Evolutionary conservation across 2,888 invertebrate species (phyloP).

Genomic region (Meandrusa payeni): DNA sequence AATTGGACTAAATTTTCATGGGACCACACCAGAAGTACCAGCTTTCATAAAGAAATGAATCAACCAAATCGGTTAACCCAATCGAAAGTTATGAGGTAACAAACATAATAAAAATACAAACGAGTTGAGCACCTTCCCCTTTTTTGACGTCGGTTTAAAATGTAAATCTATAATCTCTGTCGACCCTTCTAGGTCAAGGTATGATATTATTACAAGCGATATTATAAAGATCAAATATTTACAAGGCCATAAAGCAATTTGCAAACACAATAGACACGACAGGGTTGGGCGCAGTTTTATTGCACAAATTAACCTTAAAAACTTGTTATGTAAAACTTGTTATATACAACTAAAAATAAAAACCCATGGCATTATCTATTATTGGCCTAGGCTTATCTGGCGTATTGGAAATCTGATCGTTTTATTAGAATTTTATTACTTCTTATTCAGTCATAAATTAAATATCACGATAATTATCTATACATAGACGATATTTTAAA

Average conservation of each 20-base stretch:
- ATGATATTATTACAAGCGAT: no score
- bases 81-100: no score
- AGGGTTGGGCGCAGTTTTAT: conserved; percentile 40
- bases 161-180: no score
- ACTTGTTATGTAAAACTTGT: conserved; percentile 66
- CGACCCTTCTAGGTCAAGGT: no score
- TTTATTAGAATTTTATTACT: conserved; percentile 6
- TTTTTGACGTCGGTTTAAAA: no score
- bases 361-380: conserved; percentile 11
- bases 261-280: conserved; percentile 8
- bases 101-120: no score
- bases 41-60: no score
- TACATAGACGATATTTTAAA: no score
- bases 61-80: no score
- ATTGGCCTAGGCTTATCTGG: conserved; percentile 11
- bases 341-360: conserved; percentile 11
- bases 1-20: no score
- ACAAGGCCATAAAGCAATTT: conserved; percentile 5
- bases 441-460: conserved; percentile 1
- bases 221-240: conserved; percentile 6
- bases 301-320: conserved; percentile 61
- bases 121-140: no score
- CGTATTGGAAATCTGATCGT: conserved; percentile 3
- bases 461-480: not conserved
- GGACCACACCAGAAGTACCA: no score